Percentiles rank a stretch among this genome's conserved stretches.
These are phyloP conservation scores for Delichon dasypus DNA, from an alignment of 2,797 vertebrate species.

Conservation along the genomic window DNA sequence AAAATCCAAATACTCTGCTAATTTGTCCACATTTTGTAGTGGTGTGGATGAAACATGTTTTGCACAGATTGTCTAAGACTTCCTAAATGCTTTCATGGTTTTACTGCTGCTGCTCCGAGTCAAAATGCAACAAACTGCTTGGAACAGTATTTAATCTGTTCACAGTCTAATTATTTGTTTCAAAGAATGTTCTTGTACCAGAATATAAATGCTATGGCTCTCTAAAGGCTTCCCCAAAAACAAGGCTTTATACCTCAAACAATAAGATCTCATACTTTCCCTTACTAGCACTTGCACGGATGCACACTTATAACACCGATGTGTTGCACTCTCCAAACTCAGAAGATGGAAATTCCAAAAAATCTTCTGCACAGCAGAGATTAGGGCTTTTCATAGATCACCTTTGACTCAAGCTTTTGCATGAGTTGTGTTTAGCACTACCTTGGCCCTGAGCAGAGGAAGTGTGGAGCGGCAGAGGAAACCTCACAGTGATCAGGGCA, in stretches of 20 bases:
- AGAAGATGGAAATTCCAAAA: background rate
- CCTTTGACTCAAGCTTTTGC: background rate
- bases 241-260: background rate
- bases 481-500: background rate
- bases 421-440: background rate
- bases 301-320: background rate
- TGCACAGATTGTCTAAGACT: background rate
- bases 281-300: fast-evolving
- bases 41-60: background rate
- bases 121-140: background rate
- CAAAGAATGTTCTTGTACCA: background rate
- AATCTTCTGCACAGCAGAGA: background rate
- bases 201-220: background rate
- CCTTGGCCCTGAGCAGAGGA: background rate
- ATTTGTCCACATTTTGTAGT: background rate
- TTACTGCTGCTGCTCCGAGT: background rate
- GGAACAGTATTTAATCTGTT: background rate
- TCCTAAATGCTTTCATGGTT: background rate
- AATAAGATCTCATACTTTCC: background rate
- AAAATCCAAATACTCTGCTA: background rate
- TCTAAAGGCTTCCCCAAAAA: background rate
- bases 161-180: background rate
- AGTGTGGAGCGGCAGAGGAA: background rate
- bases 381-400: background rate
- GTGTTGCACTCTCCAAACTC: background rate